Evolutionary conservation across 2,113 vertebrate genomes (phyloP), one percentile per base, ranked within the genome.

Genomic region (Paramormyrops kingsleyae): DNA sequence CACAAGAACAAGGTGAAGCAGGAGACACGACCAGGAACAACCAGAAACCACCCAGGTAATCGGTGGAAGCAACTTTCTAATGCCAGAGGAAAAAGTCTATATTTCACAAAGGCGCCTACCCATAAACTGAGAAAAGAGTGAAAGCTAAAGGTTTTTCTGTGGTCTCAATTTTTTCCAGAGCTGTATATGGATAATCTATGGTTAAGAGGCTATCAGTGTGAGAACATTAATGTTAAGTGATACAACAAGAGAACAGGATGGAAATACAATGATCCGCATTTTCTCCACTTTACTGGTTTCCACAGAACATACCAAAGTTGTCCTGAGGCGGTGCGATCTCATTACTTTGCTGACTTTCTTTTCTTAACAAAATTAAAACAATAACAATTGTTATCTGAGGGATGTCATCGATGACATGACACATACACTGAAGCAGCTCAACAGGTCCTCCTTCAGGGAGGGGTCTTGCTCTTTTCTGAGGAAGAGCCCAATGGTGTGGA

Each of bases 391-490:
- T 19, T 6, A 17, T 42, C 74, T 77, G 74, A 17, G 6, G 74
- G 74, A 80, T 42, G 35, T 80, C 35, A 5, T 39, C 39, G 15
- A 27, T 31, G 39, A 66, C 74, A 42, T 80, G 87, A 39, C 70
- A 94, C 97, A 96, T 95, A 98, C 97, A 27, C 97, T 97, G 90
- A 97, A 97, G 94, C 97, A 98, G 92, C 96, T 96, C 86, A 98
- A 95, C 88, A 98, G 96, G 90, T 98, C 96, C 91, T 95, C 96
- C 91, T 97, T 97, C 47, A 94, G 88, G 0, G 93, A 70, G 7
- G 91, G 31, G 39, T 96, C 95, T 56, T 94, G 95, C 93, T 97
- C 96, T 77, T 91, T 94, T 35, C 93, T 93, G 90, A 98, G 94
- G 90, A 97, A 98, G 70, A 93, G 91, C n/a, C 95, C 96, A 1